These are phyloP conservation scores for Girardinus metallicus DNA, from an alignment of 2,797 vertebrate genomes.

Conservation along the genomic window DNA sequence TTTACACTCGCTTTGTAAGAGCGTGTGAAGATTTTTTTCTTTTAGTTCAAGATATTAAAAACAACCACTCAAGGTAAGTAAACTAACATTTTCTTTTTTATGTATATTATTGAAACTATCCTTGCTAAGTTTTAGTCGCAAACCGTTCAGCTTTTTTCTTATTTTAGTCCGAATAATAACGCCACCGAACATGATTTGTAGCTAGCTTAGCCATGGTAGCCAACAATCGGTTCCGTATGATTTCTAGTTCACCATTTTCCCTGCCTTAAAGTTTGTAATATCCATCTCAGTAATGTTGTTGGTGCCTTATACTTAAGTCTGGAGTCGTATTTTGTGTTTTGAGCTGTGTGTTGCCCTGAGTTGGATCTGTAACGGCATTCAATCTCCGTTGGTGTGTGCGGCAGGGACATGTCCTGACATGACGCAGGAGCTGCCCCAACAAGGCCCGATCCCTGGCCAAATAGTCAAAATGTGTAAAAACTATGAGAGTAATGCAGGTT, in stretches of 20 bases:
- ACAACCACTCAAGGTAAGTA: conserved; percentile 68
- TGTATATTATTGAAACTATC: background rate
- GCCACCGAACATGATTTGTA: background rate
- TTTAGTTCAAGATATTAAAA: conserved; percentile 6
- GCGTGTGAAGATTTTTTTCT: conserved; percentile 21
- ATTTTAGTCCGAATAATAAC: accelerated
- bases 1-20: conserved; percentile 37
- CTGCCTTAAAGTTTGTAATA: background rate
- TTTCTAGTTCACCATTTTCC: background rate
- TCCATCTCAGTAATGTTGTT: accelerated
- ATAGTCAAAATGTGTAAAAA: background rate
- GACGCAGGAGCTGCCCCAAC: conserved; percentile 21
- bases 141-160: background rate
- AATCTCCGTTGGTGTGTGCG: conserved; percentile 21
- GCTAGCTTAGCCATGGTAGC: conserved; percentile 49
- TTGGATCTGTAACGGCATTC: conserved; percentile 10
- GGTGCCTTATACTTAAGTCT: accelerated
- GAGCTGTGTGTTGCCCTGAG: accelerated
- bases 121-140: accelerated
- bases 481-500: accelerated
- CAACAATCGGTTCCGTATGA: background rate
- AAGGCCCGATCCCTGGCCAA: conserved; percentile 25
- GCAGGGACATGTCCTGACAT: conserved; percentile 78
- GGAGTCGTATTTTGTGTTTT: background rate
- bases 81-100: background rate